Evolutionary conservation across 2,113 vertebrate species (phyloP), one percentile per base, ranked within the genome.

Genomic region (rabbit (Oryctolagus cuniculus)): DNA sequence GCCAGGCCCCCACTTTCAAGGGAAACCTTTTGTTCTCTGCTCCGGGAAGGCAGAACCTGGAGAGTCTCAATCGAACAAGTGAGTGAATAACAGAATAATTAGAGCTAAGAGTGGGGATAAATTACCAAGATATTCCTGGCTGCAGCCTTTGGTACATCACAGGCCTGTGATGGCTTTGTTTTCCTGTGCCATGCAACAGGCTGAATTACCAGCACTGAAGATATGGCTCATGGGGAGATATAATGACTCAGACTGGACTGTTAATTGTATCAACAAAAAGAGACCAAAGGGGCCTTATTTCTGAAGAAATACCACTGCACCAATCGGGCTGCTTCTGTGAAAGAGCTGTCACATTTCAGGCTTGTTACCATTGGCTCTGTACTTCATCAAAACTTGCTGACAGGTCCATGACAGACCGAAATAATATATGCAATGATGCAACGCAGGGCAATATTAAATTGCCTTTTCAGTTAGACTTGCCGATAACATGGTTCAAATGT

Each of bases 21-120:
- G 69, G 78, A 96, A 96, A 93, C n/a, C 95, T 97, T 97, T 97
- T 97, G 95, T 97, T 96, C 97, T 96, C 78, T 90, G 90, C 85
- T 75, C 86, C 34, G 66, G 79, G 88, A 92, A 92, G 81, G 90
- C 93, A 96, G 92, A 96, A 94, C 96, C 95, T 97, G 95, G 97
- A 97, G 53, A 97, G 78, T 92, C 70, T 97, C 97, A 97, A 64
- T n/a, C 0, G 36, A 96, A 90, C 86, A 79, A 93, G 90, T n/a
- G 25, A 88, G 95, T 61, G 92, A 94, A 86, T 88, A 96, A 96
- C 93, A 94, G 90, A 95, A 96, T 97, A 93, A 95, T 94, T 90
- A 91, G 84, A 95, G 92, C 49, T 75, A 61, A 86, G 95, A 51
- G 58, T 29, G 24, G 69, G 87, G 96, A 86, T 90, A 94, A 96